Evolutionary conservation across 2,888 invertebrate genomes (phyloP).

Genomic region (Brachylomia viminalis): DNA sequence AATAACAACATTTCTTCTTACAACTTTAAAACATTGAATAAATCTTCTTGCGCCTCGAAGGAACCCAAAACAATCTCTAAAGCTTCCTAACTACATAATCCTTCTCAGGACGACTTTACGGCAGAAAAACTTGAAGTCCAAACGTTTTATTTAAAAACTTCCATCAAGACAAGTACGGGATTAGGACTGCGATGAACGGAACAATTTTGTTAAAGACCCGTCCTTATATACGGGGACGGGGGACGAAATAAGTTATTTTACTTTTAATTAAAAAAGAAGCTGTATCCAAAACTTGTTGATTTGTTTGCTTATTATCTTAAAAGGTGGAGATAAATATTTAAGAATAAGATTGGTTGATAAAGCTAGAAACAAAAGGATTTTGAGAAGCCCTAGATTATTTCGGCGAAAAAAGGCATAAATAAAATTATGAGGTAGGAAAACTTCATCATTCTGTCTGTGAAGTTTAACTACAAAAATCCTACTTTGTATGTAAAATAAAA

Average conservation of each 20-base stretch:
- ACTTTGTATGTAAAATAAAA: no score
- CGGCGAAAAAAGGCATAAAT: background rate
- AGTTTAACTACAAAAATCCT: background rate
- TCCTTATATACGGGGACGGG: background rate
- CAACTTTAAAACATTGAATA: conserved; percentile 22
- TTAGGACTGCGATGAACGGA: conserved; percentile 39
- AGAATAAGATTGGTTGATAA: conserved; percentile 5
- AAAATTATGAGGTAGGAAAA: background rate
- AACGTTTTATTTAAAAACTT: conserved; percentile 55
- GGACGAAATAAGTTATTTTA: background rate
- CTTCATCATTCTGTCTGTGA: background rate
- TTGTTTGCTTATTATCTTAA: background rate
- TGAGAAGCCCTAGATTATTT: background rate
- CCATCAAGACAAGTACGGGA: conserved; percentile 46
- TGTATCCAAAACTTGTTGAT: background rate
- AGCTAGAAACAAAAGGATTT: background rate
- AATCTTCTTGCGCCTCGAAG: background rate
- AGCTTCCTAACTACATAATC: conserved; percentile 40
- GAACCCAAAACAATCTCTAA: conserved; percentile 1
- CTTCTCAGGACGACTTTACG: conserved; percentile 28
- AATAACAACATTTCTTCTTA: background rate
- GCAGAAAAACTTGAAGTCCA: conserved; percentile 43
- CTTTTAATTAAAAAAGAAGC: conserved; percentile 36
- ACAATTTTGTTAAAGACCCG: conserved; percentile 41
- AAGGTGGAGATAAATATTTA: conserved; percentile 10